These are phyloP conservation scores for Bungarus multicinctus DNA, from an alignment of 2,113 vertebrate species.

Conservation along the genomic window DNA sequence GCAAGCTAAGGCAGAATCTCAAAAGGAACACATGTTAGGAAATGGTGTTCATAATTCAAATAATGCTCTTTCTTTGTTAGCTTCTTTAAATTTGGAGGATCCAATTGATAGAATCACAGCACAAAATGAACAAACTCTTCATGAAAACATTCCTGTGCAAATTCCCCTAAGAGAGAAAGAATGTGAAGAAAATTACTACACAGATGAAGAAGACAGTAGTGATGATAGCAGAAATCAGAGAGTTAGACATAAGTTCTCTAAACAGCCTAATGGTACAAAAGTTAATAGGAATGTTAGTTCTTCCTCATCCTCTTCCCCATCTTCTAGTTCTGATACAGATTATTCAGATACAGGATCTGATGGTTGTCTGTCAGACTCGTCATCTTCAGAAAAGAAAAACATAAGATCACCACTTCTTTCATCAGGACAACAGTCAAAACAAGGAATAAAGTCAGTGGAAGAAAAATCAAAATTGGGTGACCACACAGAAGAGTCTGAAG, in stretches of 20 bases:
- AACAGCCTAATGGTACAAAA: slow-evolving; percentile 66
- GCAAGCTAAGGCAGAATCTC: slow-evolving; percentile 41
- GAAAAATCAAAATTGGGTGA: slow-evolving; percentile 47
- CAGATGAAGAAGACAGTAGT: slow-evolving; percentile 77
- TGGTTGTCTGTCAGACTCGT: slow-evolving; percentile 59
- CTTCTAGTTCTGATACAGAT: slow-evolving; percentile 73
- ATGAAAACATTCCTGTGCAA: slow-evolving; percentile 51
- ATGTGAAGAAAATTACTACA: slow-evolving; percentile 70
- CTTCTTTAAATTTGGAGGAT: slow-evolving; percentile 38
- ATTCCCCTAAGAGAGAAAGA: slow-evolving; percentile 68
- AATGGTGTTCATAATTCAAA: background rate
- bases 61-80: slow-evolving; percentile 6
- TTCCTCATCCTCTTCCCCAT: slow-evolving; percentile 60
- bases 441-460: slow-evolving; percentile 48
- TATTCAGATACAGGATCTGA: slow-evolving; percentile 71
- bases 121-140: slow-evolving; percentile 42
- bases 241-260: slow-evolving; percentile 61
- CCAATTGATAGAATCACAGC: slow-evolving; percentile 51
- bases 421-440: slow-evolving; percentile 61
- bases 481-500: slow-evolving; percentile 75
- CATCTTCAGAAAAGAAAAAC: slow-evolving; percentile 56
- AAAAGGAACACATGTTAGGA: slow-evolving; percentile 22
- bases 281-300: slow-evolving; percentile 59
- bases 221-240: slow-evolving; percentile 68
- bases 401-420: slow-evolving; percentile 49